These are phyloP conservation scores for Ashinkailepas kermadecensis DNA, from an alignment of 2,888 invertebrate genomes.

Conservation along the genomic window DNA sequence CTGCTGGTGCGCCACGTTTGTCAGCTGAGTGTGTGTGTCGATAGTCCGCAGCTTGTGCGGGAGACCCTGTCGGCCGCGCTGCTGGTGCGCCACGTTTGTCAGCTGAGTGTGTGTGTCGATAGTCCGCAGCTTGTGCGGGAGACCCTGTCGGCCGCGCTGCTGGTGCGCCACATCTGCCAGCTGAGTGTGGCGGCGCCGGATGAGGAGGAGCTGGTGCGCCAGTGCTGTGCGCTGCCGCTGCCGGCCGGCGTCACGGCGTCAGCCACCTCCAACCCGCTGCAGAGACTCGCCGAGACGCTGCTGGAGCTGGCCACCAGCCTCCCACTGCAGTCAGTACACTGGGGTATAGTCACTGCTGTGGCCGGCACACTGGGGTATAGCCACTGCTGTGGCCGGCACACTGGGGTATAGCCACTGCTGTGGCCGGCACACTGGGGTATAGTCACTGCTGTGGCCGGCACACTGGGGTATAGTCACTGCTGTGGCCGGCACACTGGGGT, in stretches of 20 bases:
- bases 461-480: too few relatives aligned
- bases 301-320: constrained; percentile 28
- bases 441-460: too few relatives aligned
- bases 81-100: too few relatives aligned
- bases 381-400: constrained; percentile 22
- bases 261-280: constrained; percentile 19
- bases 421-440: too few relatives aligned
- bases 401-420: neutral
- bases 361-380: too few relatives aligned
- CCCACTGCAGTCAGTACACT: constrained; percentile 30
- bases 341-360: neutral
- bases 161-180: constrained; percentile 31
- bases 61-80: too few relatives aligned
- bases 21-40: constrained; percentile 71
- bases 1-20: too few relatives aligned
- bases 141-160: constrained; percentile 58
- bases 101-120: constrained; percentile 80
- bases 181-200: constrained; percentile 39
- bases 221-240: constrained; percentile 25
- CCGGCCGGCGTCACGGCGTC: constrained; percentile 30
- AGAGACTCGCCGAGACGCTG: constrained; percentile 17
- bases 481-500: too few relatives aligned
- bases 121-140: constrained; percentile 67
- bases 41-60: too few relatives aligned
- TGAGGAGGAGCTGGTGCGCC: constrained; percentile 48